Percentiles rank a stretch among this genome's conserved stretches.
Evolutionary conservation across 2,888 invertebrate genomes (phyloP).

Genomic region (Nudaria mundana): DNA sequence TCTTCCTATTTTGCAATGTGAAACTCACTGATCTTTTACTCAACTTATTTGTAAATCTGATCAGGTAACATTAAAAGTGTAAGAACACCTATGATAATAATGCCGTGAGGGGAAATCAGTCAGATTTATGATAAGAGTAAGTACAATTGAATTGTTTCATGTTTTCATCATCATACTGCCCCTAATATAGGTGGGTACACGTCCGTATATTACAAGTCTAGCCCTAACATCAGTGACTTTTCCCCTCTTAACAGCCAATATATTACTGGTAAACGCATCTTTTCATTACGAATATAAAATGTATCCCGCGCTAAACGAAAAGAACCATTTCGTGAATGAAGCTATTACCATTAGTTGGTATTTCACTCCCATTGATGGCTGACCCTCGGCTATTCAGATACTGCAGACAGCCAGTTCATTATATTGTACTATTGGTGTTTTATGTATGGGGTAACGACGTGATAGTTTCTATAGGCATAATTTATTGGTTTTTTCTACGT

Average conservation of each 20-base stretch:
- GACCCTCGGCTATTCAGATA: slow-evolving; percentile 34
- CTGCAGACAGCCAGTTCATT: slow-evolving; percentile 33
- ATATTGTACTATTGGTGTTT: slow-evolving; percentile 20
- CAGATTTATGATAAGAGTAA: too few species aligned
- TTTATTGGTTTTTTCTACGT: slow-evolving; percentile 2
- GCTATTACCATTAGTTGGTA: slow-evolving; percentile 39
- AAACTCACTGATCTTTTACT: too few species aligned
- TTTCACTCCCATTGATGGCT: slow-evolving; percentile 32
- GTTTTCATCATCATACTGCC: too few species aligned
- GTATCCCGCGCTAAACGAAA: slow-evolving; percentile 31
- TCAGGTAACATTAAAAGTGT: too few species aligned
- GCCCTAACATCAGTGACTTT: neutral
- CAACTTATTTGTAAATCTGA: too few species aligned
- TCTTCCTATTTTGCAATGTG: too few species aligned
- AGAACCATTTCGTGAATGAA: slow-evolving; percentile 42
- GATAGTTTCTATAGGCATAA: slow-evolving; percentile 11
- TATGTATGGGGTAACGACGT: slow-evolving; percentile 17
- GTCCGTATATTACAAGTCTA: too few species aligned
- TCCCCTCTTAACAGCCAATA: slow-evolving; percentile 15
- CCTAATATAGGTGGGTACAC: too few species aligned
- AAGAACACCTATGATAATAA: too few species aligned
- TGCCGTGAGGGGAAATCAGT: too few species aligned
- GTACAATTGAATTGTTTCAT: too few species aligned
- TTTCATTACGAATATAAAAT: slow-evolving; percentile 31
- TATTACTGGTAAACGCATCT: slow-evolving; percentile 23